Evolutionary conservation across 1,140 invertebrate species (phyloP).

Genomic region (Cydia fagiglandana): DNA sequence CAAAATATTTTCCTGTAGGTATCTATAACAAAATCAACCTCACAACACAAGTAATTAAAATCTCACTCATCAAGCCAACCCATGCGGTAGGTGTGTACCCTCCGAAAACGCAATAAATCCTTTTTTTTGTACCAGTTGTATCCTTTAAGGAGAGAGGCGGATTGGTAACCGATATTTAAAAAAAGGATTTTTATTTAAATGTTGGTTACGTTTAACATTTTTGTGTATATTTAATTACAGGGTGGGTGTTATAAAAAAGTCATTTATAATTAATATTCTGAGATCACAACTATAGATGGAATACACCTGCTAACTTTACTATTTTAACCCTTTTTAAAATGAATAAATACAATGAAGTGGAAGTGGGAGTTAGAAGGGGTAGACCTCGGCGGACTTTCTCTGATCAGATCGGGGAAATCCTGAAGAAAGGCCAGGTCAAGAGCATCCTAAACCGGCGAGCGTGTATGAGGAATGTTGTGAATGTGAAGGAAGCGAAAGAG

Average conservation of each 20-base stretch:
- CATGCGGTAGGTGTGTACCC: conserved; percentile 17
- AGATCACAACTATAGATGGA: not conserved
- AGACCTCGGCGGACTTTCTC: too few relatives aligned
- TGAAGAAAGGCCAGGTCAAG: too few relatives aligned
- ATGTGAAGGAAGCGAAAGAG: too few relatives aligned
- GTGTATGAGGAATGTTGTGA: too few relatives aligned
- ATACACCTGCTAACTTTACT: not conserved
- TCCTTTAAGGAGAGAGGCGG: conserved; percentile 26
- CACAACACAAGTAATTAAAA: too few relatives aligned
- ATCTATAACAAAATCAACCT: too few relatives aligned
- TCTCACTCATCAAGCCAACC: not conserved
- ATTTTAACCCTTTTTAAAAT: not conserved
- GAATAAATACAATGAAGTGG: too few relatives aligned
- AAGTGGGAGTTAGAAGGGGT: too few relatives aligned
- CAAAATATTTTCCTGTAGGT: too few relatives aligned
- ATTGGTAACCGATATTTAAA: conserved; percentile 26
- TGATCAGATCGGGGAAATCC: too few relatives aligned
- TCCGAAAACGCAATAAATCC: conserved; percentile 23
- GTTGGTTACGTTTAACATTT: not conserved
- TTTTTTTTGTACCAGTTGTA: conserved; percentile 23
- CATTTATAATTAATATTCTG: not conserved
- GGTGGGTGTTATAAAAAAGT: not conserved
- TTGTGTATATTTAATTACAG: conserved; percentile 18
- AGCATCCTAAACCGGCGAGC: too few relatives aligned
- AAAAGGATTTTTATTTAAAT: conserved; percentile 19